Evolutionary conservation across 2,113 vertebrate species (phyloP).

Genomic region (Oreotrochilus melanogaster): DNA sequence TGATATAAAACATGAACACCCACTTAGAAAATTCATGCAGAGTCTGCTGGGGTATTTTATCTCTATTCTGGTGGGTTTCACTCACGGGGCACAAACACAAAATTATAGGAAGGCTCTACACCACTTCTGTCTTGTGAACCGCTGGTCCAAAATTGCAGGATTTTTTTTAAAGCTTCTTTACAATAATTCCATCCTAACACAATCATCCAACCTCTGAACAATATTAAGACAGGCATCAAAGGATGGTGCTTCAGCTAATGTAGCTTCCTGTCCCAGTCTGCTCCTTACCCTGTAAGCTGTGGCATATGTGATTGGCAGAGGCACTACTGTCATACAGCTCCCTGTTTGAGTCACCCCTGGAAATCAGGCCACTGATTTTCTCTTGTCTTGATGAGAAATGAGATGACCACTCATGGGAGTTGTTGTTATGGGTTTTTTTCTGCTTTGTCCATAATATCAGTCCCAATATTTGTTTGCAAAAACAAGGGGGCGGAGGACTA

Average conservation of each 20-base stretch:
- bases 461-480: background rate
- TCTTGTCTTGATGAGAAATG: background rate
- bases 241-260: background rate
- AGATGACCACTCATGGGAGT: background rate
- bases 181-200: background rate
- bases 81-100: background rate
- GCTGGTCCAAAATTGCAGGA: background rate
- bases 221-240: background rate
- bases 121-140: background rate
- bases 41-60: background rate
- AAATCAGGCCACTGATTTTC: background rate
- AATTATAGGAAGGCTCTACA: background rate
- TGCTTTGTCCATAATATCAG: background rate
- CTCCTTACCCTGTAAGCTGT: background rate
- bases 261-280: background rate
- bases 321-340: rapidly evolving
- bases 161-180: background rate
- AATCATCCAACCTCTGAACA: background rate
- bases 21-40: background rate
- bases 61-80: background rate
- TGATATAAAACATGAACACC: conserved; percentile 13
- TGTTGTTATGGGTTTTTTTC: background rate
- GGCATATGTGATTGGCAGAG: rapidly evolving
- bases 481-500: background rate
- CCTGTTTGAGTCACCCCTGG: background rate